Percentiles rank a stretch among this genome's conserved stretches.
Evolutionary conservation across 35 echinoderm and acorn worm genomes (phyloP).

Genomic region (Stichopus chloronotus): DNA sequence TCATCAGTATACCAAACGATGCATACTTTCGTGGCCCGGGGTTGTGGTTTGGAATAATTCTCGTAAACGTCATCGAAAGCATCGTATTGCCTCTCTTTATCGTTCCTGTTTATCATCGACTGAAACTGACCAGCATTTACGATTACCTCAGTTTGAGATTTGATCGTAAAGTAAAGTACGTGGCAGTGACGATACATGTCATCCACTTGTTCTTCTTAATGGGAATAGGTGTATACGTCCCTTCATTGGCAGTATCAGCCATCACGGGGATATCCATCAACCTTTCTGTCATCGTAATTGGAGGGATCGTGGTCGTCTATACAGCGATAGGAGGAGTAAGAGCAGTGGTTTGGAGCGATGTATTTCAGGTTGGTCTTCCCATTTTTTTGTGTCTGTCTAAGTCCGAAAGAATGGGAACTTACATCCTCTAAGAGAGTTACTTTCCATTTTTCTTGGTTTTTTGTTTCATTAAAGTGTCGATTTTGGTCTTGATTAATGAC

Average conservation of each 20-base stretch:
- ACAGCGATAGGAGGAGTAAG: neutral
- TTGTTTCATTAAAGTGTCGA: too few relatives aligned
- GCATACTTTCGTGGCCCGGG: too few relatives aligned
- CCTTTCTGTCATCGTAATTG: neutral
- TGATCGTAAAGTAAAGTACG: neutral
- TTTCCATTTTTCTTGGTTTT: too few relatives aligned
- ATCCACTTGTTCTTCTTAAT: neutral
- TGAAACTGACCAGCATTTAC: neutral
- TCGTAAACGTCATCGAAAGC: neutral
- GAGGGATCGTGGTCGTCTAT: neutral
- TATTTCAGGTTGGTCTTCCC: neutral
- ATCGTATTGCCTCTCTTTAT: neutral
- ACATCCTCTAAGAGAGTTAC: too few relatives aligned
- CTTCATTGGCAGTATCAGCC: neutral
- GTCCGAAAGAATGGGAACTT: too few relatives aligned
- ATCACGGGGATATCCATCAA: neutral
- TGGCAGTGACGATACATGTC: neutral
- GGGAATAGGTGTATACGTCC: neutral
- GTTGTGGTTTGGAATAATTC: too few relatives aligned
- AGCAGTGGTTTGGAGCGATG: neutral
- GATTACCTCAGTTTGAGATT: neutral
- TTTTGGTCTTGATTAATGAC: too few relatives aligned
- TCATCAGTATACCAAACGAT: neutral
- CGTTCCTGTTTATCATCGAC: neutral
- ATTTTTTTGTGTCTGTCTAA: neutral